A percentile compares a stretch with the other conserved stretches of the same genome.
Conservation (phyloP, 2,113 vertebrate genomes). For the Girardinichthys multiradiatus region DNA sequence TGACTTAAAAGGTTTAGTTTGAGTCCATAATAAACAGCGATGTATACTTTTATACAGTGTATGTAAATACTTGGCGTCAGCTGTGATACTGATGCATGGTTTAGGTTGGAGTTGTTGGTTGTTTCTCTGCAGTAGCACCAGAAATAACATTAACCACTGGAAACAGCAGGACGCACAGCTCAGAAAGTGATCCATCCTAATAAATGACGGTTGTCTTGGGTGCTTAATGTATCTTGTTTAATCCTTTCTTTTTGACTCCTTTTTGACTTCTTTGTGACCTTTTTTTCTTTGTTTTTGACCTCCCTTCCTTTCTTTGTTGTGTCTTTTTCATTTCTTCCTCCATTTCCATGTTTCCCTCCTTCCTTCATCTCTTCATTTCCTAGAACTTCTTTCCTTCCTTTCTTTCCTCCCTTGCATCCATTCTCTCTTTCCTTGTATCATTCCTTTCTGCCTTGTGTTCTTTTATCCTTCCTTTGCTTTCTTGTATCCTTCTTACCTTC, state of each 20-base stretch:
- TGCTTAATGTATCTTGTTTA: conserved; percentile 4
- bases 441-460: neutral
- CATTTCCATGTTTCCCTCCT: neutral
- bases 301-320: neutral
- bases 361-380: neutral
- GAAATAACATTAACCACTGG: neutral
- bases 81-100: neutral
- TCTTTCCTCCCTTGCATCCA: too few species aligned
- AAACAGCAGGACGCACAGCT: neutral
- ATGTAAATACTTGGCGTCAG: neutral
- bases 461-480: neutral
- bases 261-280: too few species aligned
- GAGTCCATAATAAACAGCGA: too few species aligned
- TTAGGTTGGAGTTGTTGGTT: neutral
- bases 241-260: neutral
- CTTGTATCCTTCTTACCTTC: neutral
- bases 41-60: neutral
- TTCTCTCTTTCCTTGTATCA: too few species aligned
- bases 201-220: conserved; percentile 15
- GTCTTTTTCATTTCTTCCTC: neutral
- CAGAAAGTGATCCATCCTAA: conserved; percentile 4
- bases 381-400: neutral
- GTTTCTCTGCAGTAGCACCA: neutral
- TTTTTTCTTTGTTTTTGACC: too few species aligned
- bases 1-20: neutral